phyloP scores from a whole-genome alignment of 2,113 vertebrate species.

The Litocranius walleri region DNA sequence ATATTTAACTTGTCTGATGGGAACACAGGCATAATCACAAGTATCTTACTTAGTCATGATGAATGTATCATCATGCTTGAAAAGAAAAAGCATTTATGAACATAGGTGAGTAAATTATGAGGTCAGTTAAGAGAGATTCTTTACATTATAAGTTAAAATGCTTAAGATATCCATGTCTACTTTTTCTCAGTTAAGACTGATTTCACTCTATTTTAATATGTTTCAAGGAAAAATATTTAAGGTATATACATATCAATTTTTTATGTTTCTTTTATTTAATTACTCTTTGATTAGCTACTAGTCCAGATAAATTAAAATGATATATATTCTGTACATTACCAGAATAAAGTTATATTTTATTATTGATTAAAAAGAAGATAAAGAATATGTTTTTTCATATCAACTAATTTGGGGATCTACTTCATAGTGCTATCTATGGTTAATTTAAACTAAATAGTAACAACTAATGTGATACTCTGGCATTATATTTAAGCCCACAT shows the following conservation, averaged over 20 bases:
- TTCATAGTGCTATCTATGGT: neutral
- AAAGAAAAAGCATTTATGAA: neutral
- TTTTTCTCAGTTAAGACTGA: neutral
- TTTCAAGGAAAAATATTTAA: neutral
- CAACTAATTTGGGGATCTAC: neutral
- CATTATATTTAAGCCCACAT: neutral
- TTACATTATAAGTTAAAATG: neutral
- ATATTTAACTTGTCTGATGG: neutral
- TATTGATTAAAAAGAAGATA: neutral
- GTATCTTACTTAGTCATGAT: neutral
- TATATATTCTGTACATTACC: neutral
- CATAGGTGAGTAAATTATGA: neutral
- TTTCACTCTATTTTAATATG: neutral
- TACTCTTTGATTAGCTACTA: neutral
- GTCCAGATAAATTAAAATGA: neutral
- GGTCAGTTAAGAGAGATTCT: neutral
- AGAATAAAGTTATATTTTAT: neutral
- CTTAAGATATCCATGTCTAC: neutral
- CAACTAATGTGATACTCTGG: neutral
- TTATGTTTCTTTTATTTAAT: neutral
- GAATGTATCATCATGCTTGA: neutral
- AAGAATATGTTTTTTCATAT: neutral
- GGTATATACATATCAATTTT: neutral
- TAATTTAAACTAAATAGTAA: neutral
- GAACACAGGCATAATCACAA: neutral